Conservation (phyloP, 2,113 vertebrate species). For the Ptilorrhoa leucosticta region DNA sequence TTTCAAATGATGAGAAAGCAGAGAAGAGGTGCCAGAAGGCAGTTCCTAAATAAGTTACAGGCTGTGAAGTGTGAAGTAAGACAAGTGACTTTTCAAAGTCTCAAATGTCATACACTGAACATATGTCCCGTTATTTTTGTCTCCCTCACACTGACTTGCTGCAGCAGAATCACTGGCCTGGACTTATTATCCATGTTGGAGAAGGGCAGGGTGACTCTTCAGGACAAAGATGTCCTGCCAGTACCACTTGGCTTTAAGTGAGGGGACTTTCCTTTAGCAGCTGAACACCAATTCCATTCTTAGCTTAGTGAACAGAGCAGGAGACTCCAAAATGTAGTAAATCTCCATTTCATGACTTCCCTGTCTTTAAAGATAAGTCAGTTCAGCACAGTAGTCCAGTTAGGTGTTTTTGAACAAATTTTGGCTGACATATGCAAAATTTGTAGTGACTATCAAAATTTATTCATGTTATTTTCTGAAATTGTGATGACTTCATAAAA, state of each 20-base stretch:
- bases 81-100: not conserved
- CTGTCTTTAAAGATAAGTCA: not conserved
- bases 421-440: not conserved
- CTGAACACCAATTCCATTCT: not conserved
- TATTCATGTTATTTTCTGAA: not conserved
- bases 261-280: not conserved
- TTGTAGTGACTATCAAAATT: not conserved
- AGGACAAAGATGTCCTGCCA: not conserved
- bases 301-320: not conserved
- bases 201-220: not conserved
- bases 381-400: not conserved
- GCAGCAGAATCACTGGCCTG: not conserved
- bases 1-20: not conserved
- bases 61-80: not conserved
- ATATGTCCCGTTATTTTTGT: not conserved
- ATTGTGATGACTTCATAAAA: not conserved
- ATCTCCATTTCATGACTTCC: not conserved
- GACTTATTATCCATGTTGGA: not conserved
- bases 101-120: not conserved
- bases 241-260: not conserved
- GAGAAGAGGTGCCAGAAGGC: not conserved
- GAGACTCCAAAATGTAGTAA: not conserved
- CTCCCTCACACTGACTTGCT: not conserved
- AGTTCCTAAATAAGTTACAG: not conserved
- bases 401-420: not conserved